These are phyloP conservation scores for Drosophila borborema DNA, from an alignment of 2,888 invertebrate genomes.

Conservation along the genomic window DNA sequence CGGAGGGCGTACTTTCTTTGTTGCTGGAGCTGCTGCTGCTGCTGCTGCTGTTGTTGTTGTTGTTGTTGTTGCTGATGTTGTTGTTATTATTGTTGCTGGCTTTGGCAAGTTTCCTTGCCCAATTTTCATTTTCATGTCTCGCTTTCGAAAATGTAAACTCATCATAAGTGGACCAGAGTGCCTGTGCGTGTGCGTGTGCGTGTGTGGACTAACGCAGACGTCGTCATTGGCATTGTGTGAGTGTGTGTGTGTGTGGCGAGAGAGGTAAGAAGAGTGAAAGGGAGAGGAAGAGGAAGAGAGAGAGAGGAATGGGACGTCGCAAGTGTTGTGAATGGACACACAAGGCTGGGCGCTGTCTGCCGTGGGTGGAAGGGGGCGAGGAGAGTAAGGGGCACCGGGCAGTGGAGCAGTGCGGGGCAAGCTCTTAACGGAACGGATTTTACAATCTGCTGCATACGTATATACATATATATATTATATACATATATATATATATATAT, in stretches of 20 bases:
- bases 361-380: neutral
- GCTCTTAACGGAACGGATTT: slow-evolving; percentile 63
- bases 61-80: too few species aligned
- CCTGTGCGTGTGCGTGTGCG: slow-evolving; percentile 21
- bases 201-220: slow-evolving; percentile 64
- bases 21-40: slow-evolving; percentile 29
- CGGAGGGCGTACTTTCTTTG: slow-evolving; percentile 48
- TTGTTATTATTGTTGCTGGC: slow-evolving; percentile 33
- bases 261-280: neutral
- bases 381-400: neutral
- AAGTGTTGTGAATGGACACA: slow-evolving; percentile 78
- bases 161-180: slow-evolving; percentile 78
- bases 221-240: slow-evolving; percentile 45
- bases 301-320: slow-evolving; percentile 53
- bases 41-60: too few species aligned
- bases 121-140: slow-evolving; percentile 75
- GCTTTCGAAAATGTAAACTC: slow-evolving; percentile 77
- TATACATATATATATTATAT: slow-evolving; percentile 2
- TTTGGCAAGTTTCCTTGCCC: slow-evolving; percentile 70
- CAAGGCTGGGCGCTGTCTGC: slow-evolving; percentile 47
- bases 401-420: neutral
- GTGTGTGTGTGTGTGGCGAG: neutral
- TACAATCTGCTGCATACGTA: slow-evolving; percentile 63
- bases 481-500: slow-evolving; percentile 1
- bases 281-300: neutral